A percentile compares a stretch with the other conserved stretches of the same genome.
These are phyloP conservation scores for Drosophila birchii DNA, from an alignment of 2,888 invertebrate species.

Conservation along the genomic window DNA sequence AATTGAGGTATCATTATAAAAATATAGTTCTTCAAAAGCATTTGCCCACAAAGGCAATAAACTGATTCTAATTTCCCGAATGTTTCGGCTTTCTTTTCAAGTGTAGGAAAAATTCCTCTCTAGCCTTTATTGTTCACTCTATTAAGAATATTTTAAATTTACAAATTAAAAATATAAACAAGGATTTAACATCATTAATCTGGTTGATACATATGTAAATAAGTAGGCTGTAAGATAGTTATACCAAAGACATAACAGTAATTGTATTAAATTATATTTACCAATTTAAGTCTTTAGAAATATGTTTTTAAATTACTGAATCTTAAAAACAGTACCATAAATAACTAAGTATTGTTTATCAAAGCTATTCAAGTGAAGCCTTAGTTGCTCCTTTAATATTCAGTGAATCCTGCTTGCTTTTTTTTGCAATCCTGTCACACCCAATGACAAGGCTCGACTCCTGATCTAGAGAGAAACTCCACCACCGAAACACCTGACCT, in stretches of 20 bases:
- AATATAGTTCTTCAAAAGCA: neutral
- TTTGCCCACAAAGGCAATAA: neutral
- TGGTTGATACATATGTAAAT: too few species aligned
- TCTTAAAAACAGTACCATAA: neutral
- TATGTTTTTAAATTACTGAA: neutral
- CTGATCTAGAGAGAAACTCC: neutral
- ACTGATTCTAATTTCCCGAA: neutral
- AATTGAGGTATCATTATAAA: too few species aligned
- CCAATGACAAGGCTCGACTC: neutral
- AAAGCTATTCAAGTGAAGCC: neutral
- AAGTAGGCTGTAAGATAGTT: neutral
- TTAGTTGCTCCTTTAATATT: neutral
- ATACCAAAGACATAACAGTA: neutral
- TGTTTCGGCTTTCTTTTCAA: too few species aligned
- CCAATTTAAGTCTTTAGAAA: neutral
- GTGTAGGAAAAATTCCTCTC: neutral
- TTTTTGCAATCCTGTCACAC: too few species aligned
- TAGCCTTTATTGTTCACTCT: neutral
- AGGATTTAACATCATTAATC: neutral
- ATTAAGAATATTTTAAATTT: neutral
- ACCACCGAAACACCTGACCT: neutral
- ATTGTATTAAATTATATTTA: too few species aligned
- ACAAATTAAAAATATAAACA: neutral
- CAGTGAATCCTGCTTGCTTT: neutral
- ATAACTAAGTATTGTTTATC: too few species aligned